Conservation (phyloP, 2,888 invertebrate species). For the Drosophila flavopinicola region DNA sequence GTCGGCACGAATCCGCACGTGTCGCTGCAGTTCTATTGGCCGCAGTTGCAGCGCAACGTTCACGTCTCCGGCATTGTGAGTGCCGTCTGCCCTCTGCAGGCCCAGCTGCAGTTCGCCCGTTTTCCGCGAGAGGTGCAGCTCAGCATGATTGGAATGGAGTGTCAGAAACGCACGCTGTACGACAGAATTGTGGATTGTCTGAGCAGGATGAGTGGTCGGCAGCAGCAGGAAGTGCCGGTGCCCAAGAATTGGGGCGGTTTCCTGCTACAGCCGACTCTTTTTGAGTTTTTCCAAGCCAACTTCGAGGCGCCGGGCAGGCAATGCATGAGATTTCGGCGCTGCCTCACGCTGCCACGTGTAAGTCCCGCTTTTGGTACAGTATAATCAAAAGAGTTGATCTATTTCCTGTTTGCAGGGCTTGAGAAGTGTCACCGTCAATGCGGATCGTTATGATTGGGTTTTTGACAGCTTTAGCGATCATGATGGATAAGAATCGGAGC, state of each 20-base stretch:
- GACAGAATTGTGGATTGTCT: constrained; percentile 12
- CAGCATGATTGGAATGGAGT: constrained; percentile 27
- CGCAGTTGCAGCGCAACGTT: constrained; percentile 90
- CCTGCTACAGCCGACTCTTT: constrained; percentile 89
- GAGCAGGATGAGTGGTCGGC: constrained; percentile 84
- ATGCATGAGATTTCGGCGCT: constrained; percentile 56
- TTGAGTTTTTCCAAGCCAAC: constrained; percentile 91
- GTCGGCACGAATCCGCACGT: constrained; percentile 93
- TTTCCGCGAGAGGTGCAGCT: constrained; percentile 94
- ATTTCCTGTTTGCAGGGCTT: constrained; percentile 31
- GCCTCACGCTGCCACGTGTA: constrained; percentile 47
- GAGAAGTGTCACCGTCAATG: constrained; percentile 24
- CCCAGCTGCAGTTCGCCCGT: constrained; percentile 91
- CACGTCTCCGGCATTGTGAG: constrained; percentile 93
- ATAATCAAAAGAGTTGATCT: not conserved
- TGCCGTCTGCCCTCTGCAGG: constrained; percentile 89
- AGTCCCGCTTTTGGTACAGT: constrained; percentile 1
- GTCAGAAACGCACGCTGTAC: not conserved
- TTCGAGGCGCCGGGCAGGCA: not conserved
- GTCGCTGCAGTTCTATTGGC: constrained; percentile 96
- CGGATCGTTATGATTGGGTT: constrained; percentile 51
- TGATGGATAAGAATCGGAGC: not conserved
- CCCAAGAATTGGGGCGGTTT: constrained; percentile 96
- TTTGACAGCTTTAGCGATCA: constrained; percentile 39
- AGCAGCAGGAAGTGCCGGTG: constrained; percentile 81